Evolutionary conservation across 2,113 vertebrate species (phyloP).

Genomic region (cat (Felis catus)): F.catus_Fca126_mat1.0 CM031412.1:217814001-217814500

Average conservation of each 20-base stretch:
- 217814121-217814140: background rate
- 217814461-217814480: background rate
- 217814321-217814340: background rate
- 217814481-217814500: background rate
- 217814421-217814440: background rate
- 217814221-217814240: background rate
- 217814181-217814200: fast-evolving
- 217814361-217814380: background rate
- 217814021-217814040: background rate
- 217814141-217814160: background rate
- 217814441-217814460: background rate
- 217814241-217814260: background rate
- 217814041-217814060: background rate
- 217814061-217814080: background rate
- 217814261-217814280: background rate
- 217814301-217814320: background rate
- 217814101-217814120: background rate
- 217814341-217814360: background rate
- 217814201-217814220: background rate
- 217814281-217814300: background rate
- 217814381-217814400: background rate
- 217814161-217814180: background rate
- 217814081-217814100: background rate
- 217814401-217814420: background rate
- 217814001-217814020: background rate